Base-by-base conservation (phyloP, 2,797 vertebrate species). In the Staurois parvus region DNA sequence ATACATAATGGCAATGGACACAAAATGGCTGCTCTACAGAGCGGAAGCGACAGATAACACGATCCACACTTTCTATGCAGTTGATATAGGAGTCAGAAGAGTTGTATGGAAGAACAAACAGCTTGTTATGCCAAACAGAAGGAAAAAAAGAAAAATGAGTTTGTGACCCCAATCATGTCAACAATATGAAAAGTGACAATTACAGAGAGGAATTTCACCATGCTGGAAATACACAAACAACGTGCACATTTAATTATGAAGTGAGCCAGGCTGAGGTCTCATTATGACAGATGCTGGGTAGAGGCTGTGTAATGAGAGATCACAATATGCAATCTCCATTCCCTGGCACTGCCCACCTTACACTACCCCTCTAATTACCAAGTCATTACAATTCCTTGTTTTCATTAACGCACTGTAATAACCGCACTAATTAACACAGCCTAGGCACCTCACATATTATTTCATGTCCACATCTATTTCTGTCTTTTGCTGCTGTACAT, bases 131-230 rank as follows among this genome's bases (percentile, higher is more conserved):
- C 8, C 62, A 69, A 37, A 32, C 19, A 24, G 76, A 29, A n/a
- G 34, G 21, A 73, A 76, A 59, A 59, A 59, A 13, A 74, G 67
- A 84, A 29, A 24, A 85, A 67, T 10, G 7, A 29, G 32, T 40
- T 34, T 0, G n/a, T 26, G 72, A 85, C 84, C 76, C 76, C 84
- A 80, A 85, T 78, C 68, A 72, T 79, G 12, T 68, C 83, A 84
- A 77, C 75, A 84, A 72, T 72, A 84, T 73, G 45, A 84, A 79
- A 72, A 79, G 83, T 70, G 83, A 84, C 83, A 84, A 84, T 84
- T 84, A 84, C 76, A 8, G 56, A 26, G 68, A 40, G 52, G 72
- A 19, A 70, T 73, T 26, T 84, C 68, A 42, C 76, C 70, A 45
- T 19, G 62, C 52, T 28, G 52, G 19, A 84, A 77, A 78, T 37